Evolutionary conservation across 1,140 invertebrate genomes (phyloP).

Genomic region (Lepidurus arcticus): DNA sequence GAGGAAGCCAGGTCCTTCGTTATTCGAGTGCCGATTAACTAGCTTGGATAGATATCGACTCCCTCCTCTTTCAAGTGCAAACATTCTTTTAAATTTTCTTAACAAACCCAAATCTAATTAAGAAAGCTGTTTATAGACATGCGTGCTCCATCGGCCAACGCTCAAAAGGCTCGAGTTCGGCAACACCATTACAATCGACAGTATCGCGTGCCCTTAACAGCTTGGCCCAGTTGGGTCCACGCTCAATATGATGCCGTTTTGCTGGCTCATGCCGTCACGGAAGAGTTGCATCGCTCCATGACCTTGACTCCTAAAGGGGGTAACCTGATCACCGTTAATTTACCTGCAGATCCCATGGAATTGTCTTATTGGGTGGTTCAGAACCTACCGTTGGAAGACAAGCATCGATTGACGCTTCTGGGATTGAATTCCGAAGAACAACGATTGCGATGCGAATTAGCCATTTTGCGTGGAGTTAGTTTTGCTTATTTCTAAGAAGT

Average conservation of each 20-base stretch:
- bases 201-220: conserved; percentile 40
- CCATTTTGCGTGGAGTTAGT: conserved; percentile 55
- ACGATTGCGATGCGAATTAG: conserved; percentile 59
- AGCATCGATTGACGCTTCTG: conserved; percentile 55
- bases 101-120: too few relatives aligned
- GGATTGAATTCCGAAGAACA: conserved; percentile 59
- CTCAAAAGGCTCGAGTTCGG: conserved; percentile 39
- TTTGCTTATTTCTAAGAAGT: not conserved
- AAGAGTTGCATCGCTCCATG: conserved; percentile 40
- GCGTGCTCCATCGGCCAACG: not conserved
- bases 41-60: conserved; percentile 46
- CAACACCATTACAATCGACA: conserved; percentile 27
- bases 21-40: conserved; percentile 47
- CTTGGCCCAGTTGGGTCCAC: conserved; percentile 58
- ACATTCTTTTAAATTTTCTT: not conserved
- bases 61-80: not conserved
- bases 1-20: conserved; percentile 48
- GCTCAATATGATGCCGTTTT: conserved; percentile 59
- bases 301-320: conserved; percentile 34
- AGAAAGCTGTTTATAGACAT: not conserved
- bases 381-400: conserved; percentile 61
- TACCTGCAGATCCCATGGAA: conserved; percentile 59
- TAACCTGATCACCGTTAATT: conserved; percentile 38
- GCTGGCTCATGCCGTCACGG: conserved; percentile 48
- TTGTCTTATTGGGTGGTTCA: conserved; percentile 73